Base-by-base conservation (phyloP, 2,888 invertebrate genomes). In the Macrosiphum euphorbiae region DNA sequence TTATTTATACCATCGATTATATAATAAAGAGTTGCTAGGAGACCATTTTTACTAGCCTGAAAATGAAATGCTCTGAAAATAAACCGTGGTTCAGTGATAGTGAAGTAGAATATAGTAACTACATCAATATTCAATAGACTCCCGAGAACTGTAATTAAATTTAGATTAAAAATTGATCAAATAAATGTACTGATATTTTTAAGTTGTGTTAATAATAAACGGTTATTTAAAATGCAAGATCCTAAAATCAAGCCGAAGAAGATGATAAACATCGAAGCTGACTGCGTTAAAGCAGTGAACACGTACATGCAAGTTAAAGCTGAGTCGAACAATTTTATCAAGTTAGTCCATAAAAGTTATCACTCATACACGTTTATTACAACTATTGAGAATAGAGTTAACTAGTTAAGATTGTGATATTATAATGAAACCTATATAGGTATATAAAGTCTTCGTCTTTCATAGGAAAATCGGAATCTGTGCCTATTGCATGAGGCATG, bases 151-250 rank as follows among this genome's bases (percentile, higher is more conserved):
- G 10, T 58, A 44, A 20, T 58, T 44, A 28, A 58, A 41, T 44
- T 61, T 58, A 5, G 2, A 16, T 28, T 4, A 44, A 86, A 47
- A n/a, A n/a, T 16, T 3, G 10, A 89, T 20, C 50, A 44, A 47
- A 28, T 44, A 1, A 44, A 24, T 41, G 10, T 10, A 86, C 11
- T 26, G 1, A n/a, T 50, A 20, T 35, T 35, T 88, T 35, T 88
- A 52, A 88, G 5, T 11, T 35, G 35, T 78, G 35, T 35, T 52
- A 52, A 87, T 35, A 52, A 88, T 52, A 52, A 24, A 26, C 44
- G 28, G 5, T 7, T 35, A 78, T 50, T 87, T 58, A 90, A 90
- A 86, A 94, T 94, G 90, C 93, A 94, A 90, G 41, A 94, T 90
- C 28, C 89, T 4, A 84, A 61, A 50, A 58, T 61, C 16, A 84